Evolutionary conservation across 2,797 vertebrate species (phyloP).

Genomic region (Galaxias olidus): DNA sequence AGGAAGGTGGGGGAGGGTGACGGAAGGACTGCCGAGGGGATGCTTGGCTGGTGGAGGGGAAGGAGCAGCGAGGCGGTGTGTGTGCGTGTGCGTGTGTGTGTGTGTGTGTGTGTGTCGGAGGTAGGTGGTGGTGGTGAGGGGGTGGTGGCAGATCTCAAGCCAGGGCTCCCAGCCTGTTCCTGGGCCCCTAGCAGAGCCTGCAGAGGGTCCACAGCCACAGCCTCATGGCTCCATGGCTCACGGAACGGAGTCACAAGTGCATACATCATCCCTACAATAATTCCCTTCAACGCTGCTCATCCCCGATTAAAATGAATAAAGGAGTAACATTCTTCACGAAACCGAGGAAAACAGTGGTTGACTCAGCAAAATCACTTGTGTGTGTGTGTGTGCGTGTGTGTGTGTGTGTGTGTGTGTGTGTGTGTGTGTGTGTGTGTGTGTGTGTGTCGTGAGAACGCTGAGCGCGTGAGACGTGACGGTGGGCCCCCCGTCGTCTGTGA

Average conservation of each 20-base stretch:
- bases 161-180: slow-evolving; percentile 71
- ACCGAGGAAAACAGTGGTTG: slow-evolving; percentile 43
- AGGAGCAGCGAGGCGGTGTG: background rate
- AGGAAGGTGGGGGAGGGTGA: background rate
- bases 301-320: slow-evolving; percentile 52
- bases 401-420: no score
- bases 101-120: no score
- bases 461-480: slow-evolving; percentile 44
- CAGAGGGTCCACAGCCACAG: slow-evolving; percentile 66
- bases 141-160: slow-evolving; percentile 36
- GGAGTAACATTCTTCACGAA: slow-evolving; percentile 38
- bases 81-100: no score
- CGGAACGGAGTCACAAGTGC: no score
- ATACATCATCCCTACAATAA: no score
- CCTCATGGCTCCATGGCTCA: no score
- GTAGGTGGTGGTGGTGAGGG: slow-evolving; percentile 37
- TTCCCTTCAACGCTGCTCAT: slow-evolving; percentile 28
- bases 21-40: slow-evolving; percentile 20
- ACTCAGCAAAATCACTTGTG: slow-evolving; percentile 23
- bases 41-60: slow-evolving; percentile 27
- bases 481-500: slow-evolving; percentile 48
- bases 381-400: no score
- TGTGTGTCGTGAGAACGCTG: slow-evolving; percentile 45
- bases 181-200: slow-evolving; percentile 58
- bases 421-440: background rate